Evolutionary conservation across 2,113 vertebrate species (phyloP).

Genomic region (Menura novaehollandiae): DNA sequence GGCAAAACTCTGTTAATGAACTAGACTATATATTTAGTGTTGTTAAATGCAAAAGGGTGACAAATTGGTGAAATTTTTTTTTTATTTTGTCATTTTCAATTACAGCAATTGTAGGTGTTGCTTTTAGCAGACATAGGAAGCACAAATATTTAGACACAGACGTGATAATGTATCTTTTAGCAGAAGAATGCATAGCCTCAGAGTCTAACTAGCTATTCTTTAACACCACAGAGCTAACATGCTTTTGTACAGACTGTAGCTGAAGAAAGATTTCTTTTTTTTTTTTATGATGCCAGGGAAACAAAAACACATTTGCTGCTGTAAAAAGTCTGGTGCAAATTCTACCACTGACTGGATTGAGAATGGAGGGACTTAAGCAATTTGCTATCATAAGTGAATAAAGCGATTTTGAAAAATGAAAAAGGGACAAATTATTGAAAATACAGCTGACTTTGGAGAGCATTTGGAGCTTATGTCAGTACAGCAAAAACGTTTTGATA

Average conservation of each 20-base stretch:
- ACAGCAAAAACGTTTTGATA: neutral
- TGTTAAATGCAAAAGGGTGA: neutral
- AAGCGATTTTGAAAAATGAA: neutral
- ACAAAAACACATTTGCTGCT: neutral
- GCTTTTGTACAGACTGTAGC: neutral
- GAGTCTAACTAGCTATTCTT: neutral
- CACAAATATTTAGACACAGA: constrained; percentile 36
- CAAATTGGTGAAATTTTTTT: neutral
- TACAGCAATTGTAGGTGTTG: neutral
- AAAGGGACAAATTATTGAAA: neutral
- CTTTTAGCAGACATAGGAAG: constrained; percentile 3
- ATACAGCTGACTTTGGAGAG: neutral
- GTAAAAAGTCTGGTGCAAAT: neutral
- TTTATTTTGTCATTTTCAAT: constrained; percentile 2
- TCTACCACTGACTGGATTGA: neutral
- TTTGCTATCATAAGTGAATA: neutral
- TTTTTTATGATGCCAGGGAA: neutral
- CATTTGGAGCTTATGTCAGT: neutral
- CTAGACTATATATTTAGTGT: neutral
- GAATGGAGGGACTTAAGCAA: neutral
- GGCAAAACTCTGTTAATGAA: neutral
- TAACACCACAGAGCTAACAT: neutral
- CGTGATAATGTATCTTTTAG: neutral
- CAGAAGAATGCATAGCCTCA: neutral
- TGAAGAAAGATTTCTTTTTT: neutral